Evolutionary conservation across 2,797 vertebrate genomes (phyloP).

Genomic region (Silurus aristotelis): DNA sequence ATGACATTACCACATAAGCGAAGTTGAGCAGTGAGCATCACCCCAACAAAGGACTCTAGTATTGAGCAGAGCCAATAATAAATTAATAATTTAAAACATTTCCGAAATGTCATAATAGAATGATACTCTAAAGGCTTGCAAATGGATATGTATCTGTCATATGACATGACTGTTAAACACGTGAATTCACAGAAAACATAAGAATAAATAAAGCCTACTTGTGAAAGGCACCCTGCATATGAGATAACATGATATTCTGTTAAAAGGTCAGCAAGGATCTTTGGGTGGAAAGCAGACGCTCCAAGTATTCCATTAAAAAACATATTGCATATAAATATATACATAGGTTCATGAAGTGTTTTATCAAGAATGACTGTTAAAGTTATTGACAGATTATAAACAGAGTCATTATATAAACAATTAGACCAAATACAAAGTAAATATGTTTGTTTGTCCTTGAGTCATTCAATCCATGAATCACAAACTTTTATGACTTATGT

Average conservation of each 20-base stretch:
- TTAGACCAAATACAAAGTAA: slow-evolving; percentile 62
- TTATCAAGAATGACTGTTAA: slow-evolving; percentile 47
- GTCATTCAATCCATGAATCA: slow-evolving; percentile 65
- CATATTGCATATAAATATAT: slow-evolving; percentile 46
- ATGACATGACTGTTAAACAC: slow-evolving; percentile 44
- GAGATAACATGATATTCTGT: slow-evolving; percentile 38
- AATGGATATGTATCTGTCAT: slow-evolving; percentile 68
- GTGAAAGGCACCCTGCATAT: slow-evolving; percentile 62
- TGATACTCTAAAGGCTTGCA: slow-evolving; percentile 70
- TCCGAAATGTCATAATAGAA: slow-evolving; percentile 57
- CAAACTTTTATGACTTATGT: no score
- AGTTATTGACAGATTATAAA: slow-evolving; percentile 63
- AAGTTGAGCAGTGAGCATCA: slow-evolving; percentile 49
- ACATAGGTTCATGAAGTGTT: slow-evolving; percentile 54
- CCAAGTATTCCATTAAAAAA: slow-evolving; percentile 51
- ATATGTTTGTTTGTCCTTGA: slow-evolving; percentile 54
- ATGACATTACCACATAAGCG: slow-evolving; percentile 59
- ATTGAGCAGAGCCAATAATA: slow-evolving; percentile 62
- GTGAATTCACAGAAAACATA: slow-evolving; percentile 61
- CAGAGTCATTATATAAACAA: slow-evolving; percentile 64
- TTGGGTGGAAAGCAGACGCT: slow-evolving; percentile 51
- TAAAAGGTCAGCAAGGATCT: slow-evolving; percentile 46
- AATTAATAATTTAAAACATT: slow-evolving; percentile 59
- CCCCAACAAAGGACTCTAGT: slow-evolving; percentile 39
- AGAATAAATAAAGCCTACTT: slow-evolving; percentile 47